Evolutionary conservation across 1,140 invertebrate genomes (phyloP), one percentile per base, ranked within the genome.

Genomic region (Holotrichia oblita): DNA sequence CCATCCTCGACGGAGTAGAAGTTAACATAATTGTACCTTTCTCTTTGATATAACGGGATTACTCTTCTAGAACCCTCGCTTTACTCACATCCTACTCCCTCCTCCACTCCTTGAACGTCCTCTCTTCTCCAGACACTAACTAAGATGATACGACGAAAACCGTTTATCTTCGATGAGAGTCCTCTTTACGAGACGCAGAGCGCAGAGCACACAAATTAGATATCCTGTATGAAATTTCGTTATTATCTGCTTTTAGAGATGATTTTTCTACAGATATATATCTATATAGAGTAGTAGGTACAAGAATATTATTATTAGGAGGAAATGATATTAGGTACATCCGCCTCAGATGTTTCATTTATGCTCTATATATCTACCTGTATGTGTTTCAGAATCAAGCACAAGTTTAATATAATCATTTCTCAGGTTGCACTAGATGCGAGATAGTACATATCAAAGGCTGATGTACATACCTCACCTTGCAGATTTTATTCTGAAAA

Each of bases 111-210:
- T 3, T n/a, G 12, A 55, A 17, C 17, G n/a, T 55, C 17, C 48
- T 55, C 48, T 55, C 48, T 55, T 55, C 48, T 17, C 48, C 48
- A 55, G 48, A 55, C 48, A 55, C 48, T 55, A 55, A 55, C 48
- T 55, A 55, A 55, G 17, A 7, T 17, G 27, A 34, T 34, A 34
- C 27, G 48, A 55, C 14, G 48, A 55, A 55, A 55, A 55, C 48
- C 48, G 48, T 55, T 55, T 55, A 55, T 55, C 48, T 55, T 55
- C 48, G 48, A 55, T 55, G 48, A 17, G 48, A 7, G 7, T n/a
- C 48, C 14, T 17, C 48, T 55, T 55, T 55, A 34, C 27, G 48
- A 55, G 48, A 55, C 1, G 14, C 12, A 6, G n/a, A 34, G 27
- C 1, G 48, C 12, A 17, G 48, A 14, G 17, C 48, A 55, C 48